Evolutionary conservation across 1,140 invertebrate genomes (phyloP).

Genomic region (Delia radicum): DNA sequence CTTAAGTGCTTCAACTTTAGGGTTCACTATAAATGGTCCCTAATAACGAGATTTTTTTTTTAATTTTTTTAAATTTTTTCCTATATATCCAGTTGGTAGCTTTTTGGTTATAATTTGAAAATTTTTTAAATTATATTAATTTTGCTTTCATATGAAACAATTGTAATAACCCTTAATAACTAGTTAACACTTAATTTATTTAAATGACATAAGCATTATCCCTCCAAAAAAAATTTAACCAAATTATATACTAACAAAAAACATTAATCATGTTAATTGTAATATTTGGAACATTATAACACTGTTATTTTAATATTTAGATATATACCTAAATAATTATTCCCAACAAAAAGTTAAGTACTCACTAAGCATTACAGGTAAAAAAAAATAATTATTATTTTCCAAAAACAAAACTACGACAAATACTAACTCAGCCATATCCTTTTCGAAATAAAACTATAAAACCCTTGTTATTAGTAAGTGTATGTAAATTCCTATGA

Average conservation of each 20-base stretch:
- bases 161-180: not conserved
- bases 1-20: no score
- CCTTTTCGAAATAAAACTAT: not conserved
- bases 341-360: not conserved
- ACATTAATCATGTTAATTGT: not conserved
- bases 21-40: no score
- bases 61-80: no score
- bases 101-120: not conserved
- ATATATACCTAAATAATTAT: no score
- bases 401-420: no score
- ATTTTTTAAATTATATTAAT: no score
- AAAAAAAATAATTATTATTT: not conserved
- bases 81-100: not conserved
- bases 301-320: not conserved
- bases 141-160: not conserved
- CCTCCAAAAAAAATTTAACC: not conserved
- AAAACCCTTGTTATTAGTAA: not conserved
- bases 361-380: not conserved
- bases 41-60: no score
- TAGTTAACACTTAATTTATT: not conserved
- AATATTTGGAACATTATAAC: not conserved
- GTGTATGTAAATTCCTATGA: not conserved
- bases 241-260: not conserved
- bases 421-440: not conserved
- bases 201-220: not conserved